Base-by-base conservation (phyloP, 1,140 invertebrate genomes). In the Diabrotica undecimpunctata region DNA sequence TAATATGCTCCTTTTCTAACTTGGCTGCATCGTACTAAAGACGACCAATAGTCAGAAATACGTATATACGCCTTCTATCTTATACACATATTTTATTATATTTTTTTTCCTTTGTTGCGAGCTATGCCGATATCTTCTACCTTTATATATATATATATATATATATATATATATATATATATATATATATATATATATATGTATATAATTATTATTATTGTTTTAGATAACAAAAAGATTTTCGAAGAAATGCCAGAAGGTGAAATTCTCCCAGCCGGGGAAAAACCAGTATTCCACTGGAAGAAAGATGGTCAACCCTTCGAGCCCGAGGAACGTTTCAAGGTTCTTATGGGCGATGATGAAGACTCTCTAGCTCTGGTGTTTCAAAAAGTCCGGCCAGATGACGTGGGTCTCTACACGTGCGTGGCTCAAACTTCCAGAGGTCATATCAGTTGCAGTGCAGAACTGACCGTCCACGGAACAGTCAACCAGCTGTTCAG, bases 401-500 rank as follows among this genome's bases (percentile, higher is more conserved):
- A 96, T 76, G 94, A 97, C 79, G 94, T 94, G 35, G 95, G 95
- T 6, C 82, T 96, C 5, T 97, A 98, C 78, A 97, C 95, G 0
- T 97, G 95, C 73, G 93, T 96, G 0, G 95, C 95, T 0, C 93
- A 94, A 74, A 98, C 96, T 0, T 88, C 87, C 38, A 90, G 90
- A 65, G 95, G 94, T 46, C 94, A 93, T 72, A 96, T 97, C 57
- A 95, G 94, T 52, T 96, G 94, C 79, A 94, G 91, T 74, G 95
- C 95, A 6, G 94, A 96, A 74, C 82, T 97, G 2, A 95, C 93
- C 11, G 94, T 97, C 2, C 92, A 96, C 84, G 92, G 90, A 52
- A 85, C 91, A 0, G 88, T 96, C 2, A 88, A 94, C 74, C 90
- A 93, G 66, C 76, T 95, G 13, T 77, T 90, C 67, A 84, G 88